A percentile compares a stretch with the other conserved stretches of the same genome.
Evolutionary conservation across 1,140 invertebrate species (phyloP).

Genomic region (Cherax destructor): DNA sequence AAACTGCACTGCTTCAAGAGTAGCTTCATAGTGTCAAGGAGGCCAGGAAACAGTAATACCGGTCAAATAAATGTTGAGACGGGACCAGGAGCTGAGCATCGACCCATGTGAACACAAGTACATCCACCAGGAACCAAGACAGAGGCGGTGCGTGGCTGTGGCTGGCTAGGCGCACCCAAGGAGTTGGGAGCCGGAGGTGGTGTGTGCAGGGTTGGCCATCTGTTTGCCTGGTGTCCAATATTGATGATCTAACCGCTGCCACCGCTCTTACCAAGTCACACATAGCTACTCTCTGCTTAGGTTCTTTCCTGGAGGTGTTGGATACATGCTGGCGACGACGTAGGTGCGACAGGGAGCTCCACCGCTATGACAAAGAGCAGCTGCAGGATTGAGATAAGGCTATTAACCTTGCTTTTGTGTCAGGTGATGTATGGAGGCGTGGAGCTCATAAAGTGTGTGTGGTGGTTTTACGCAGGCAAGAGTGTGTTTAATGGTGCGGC

Average conservation of each 20-base stretch:
- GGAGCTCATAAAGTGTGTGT: not conserved
- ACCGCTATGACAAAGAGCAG: not conserved
- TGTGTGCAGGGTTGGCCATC: not conserved
- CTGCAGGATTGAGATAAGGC: not conserved
- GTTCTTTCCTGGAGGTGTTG: not conserved
- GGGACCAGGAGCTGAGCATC: too few species aligned
- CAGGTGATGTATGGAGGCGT: not conserved
- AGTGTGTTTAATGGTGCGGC: too few species aligned
- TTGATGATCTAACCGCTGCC: not conserved
- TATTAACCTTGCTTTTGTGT: slow-evolving; percentile 7
- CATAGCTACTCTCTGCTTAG: not conserved
- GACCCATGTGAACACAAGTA: too few species aligned
- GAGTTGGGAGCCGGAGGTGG: too few species aligned
- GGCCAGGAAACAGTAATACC: too few species aligned
- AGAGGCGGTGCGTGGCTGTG: not conserved
- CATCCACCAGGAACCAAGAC: too few species aligned
- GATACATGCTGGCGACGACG: not conserved
- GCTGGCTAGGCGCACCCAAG: not conserved
- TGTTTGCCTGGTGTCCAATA: not conserved
- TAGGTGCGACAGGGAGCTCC: not conserved
- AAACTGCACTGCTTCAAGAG: too few species aligned
- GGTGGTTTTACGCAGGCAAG: too few species aligned
- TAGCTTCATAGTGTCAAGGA: too few species aligned
- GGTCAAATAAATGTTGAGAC: too few species aligned
- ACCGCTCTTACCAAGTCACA: not conserved